These are phyloP conservation scores for Masticophis lateralis DNA, from an alignment of 2,797 vertebrate genomes.

Conservation along the genomic window DNA sequence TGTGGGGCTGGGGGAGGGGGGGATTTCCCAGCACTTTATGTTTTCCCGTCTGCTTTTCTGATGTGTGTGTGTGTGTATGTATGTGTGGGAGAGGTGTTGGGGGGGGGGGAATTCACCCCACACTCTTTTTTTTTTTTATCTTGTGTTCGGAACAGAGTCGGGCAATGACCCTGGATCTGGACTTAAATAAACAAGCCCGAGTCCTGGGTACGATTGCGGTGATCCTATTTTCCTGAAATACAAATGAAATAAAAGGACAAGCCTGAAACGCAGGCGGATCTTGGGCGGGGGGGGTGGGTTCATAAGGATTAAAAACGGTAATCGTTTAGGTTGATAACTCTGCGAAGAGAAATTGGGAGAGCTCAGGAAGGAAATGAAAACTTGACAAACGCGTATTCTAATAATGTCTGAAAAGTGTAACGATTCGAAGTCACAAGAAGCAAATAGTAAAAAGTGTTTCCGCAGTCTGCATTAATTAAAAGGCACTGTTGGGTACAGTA, in stretches of 20 bases:
- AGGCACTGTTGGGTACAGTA: not conserved
- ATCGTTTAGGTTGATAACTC: not conserved
- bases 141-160: not conserved
- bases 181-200: not conserved
- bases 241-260: not conserved
- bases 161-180: not conserved
- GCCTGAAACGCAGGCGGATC: not conserved
- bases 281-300: not conserved
- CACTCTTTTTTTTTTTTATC: not conserved
- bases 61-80: not conserved
- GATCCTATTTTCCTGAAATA: not conserved
- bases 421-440: not conserved
- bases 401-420: not conserved
- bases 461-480: not conserved
- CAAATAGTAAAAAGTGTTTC: not conserved
- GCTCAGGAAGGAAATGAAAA: not conserved
- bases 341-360: not conserved
- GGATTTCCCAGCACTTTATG: not conserved
- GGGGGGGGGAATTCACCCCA: no score
- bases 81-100: no score
- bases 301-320: not conserved
- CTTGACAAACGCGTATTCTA: not conserved
- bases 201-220: not conserved
- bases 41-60: not conserved
- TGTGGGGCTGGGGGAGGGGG: not conserved